Percentiles rank a stretch among this genome's conserved stretches.
These are phyloP conservation scores for Cactoblastis cactorum DNA, from an alignment of 2,888 invertebrate genomes.

Conservation along the genomic window DNA sequence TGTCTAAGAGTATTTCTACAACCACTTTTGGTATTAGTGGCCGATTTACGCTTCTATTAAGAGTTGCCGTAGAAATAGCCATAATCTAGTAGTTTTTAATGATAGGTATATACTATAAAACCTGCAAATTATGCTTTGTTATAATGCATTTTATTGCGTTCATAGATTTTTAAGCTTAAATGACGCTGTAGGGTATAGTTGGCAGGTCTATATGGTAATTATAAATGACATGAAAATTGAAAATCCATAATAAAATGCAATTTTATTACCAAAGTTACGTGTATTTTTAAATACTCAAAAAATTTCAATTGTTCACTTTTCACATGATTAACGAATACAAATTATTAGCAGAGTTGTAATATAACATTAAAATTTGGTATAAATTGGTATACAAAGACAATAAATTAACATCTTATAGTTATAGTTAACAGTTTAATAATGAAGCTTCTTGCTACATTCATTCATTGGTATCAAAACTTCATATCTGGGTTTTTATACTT, in stretches of 20 bases:
- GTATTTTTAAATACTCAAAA: not conserved
- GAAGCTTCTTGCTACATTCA: too few species aligned
- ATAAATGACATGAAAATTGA: constrained; percentile 12
- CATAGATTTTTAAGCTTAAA: too few species aligned
- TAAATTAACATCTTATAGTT: constrained; percentile 8
- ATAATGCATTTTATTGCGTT: not conserved
- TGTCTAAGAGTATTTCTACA: not conserved
- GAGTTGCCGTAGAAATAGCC: not conserved
- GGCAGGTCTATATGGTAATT: constrained; percentile 6
- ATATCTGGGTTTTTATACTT: too few species aligned
- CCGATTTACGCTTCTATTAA: not conserved
- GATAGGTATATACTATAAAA: not conserved
- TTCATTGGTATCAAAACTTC: too few species aligned
- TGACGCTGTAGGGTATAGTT: too few species aligned
- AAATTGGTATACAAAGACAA: constrained; percentile 4
- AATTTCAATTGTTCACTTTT: not conserved
- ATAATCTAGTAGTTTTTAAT: not conserved
- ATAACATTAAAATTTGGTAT: too few species aligned
- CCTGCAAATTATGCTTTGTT: not conserved
- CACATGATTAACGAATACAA: not conserved
- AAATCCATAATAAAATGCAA: constrained; percentile 9
- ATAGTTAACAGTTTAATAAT: not conserved
- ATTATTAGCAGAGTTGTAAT: not conserved
- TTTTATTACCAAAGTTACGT: constrained; percentile 6
- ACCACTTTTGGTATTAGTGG: too few species aligned